A percentile compares a stretch with the other conserved stretches of the same genome.
phyloP scores from a whole-genome alignment of 2,797 vertebrate genomes.

The Fratercula arctica region DNA sequence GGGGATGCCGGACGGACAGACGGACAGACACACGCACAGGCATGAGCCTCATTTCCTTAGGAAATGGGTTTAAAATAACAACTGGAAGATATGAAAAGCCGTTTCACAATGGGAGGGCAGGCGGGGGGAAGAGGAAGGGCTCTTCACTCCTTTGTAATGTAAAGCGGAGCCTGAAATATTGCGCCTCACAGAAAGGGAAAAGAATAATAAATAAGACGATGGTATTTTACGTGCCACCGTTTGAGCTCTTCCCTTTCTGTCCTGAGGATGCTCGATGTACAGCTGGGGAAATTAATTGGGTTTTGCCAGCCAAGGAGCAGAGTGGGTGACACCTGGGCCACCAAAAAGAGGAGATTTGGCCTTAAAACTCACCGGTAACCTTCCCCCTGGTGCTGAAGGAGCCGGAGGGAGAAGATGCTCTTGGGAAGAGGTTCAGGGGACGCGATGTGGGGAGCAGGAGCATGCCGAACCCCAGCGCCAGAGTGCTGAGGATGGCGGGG shows the following conservation, averaged over 20 bases:
- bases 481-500: neutral
- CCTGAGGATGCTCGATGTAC: neutral
- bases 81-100: neutral
- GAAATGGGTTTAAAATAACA: neutral
- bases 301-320: neutral
- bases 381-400: neutral
- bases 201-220: neutral
- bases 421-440: neutral
- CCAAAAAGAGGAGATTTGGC: neutral
- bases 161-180: neutral
- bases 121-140: neutral
- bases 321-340: neutral
- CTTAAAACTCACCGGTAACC: neutral
- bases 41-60: neutral
- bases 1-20: neutral
- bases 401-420: neutral
- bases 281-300: neutral
- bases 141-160: neutral
- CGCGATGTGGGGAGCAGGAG: accelerated
- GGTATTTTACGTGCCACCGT: neutral
- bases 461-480: accelerated
- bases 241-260: neutral
- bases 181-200: neutral
- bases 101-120: neutral
- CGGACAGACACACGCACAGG: neutral